Percentiles rank a stretch among this genome's conserved stretches.
Conservation (phyloP, 2,113 vertebrate species). For the Petrocephalus microphthalmus region DNA sequence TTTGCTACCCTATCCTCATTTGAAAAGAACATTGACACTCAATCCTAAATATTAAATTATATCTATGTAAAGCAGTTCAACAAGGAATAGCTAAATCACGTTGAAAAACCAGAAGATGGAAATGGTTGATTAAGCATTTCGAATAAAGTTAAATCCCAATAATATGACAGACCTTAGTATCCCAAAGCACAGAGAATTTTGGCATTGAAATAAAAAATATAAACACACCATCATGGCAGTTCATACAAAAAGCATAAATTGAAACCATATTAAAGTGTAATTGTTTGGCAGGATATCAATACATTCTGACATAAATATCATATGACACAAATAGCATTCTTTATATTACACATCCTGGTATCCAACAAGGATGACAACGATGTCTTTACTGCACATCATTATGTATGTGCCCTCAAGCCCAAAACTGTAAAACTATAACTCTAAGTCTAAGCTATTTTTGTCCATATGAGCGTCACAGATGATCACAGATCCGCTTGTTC, state of each 20-base stretch:
- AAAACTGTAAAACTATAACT: neutral
- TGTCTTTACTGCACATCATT: neutral
- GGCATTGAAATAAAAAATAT: neutral
- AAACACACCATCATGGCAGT: neutral
- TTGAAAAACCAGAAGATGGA: neutral
- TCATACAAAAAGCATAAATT: neutral
- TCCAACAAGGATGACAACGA: neutral
- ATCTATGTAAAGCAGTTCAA: neutral
- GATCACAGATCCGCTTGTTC: neutral
- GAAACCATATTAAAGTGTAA: neutral
- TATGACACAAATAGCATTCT: neutral
- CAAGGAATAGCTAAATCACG: neutral
- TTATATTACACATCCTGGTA: neutral
- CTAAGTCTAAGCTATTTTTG: neutral
- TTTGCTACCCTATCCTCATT: neutral
- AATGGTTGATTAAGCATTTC: neutral
- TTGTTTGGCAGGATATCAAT: neutral
- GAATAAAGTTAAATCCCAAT: neutral
- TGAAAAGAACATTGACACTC: neutral
- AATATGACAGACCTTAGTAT: neutral
- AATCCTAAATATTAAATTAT: neutral
- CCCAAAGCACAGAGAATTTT: neutral
- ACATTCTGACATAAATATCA: conserved; percentile 4
- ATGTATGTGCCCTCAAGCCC: neutral
- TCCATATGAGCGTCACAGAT: neutral